A percentile compares a stretch with the other conserved stretches of the same genome.
Conservation (phyloP, 1,140 invertebrate genomes). For the Aphaenogaster rudis region DNA sequence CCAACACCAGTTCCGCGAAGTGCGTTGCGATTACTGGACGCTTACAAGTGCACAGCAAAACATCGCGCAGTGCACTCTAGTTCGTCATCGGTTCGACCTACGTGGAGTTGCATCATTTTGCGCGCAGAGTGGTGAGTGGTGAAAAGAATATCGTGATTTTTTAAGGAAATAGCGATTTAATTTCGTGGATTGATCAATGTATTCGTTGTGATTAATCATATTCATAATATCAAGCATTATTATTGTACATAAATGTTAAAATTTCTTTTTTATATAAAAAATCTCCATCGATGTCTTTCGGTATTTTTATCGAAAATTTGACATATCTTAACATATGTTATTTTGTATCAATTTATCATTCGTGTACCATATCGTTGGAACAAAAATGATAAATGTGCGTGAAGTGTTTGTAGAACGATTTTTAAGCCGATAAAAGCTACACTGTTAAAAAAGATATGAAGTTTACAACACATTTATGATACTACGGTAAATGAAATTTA, state of each 20-base stretch:
- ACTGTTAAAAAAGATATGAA: too few species aligned
- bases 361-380: background rate
- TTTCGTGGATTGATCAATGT: background rate
- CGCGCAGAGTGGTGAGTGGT: background rate
- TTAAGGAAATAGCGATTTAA: background rate
- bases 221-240: background rate
- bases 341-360: background rate
- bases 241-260: background rate
- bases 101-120: conserved; percentile 10
- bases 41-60: conserved; percentile 3
- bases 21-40: background rate
- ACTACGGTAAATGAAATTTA: too few species aligned
- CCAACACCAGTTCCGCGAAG: background rate
- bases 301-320: background rate
- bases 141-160: conserved; percentile 4
- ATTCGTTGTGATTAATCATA: background rate
- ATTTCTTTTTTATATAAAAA: background rate
- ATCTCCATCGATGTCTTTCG: background rate
- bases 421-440: background rate
- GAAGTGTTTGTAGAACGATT: background rate
- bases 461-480: too few species aligned
- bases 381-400: background rate
- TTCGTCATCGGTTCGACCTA: conserved; percentile 58
- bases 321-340: background rate
- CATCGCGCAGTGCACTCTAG: conserved; percentile 14